Conservation (phyloP, 2,888 invertebrate species). For the Bembecia ichneumoniformis region DNA sequence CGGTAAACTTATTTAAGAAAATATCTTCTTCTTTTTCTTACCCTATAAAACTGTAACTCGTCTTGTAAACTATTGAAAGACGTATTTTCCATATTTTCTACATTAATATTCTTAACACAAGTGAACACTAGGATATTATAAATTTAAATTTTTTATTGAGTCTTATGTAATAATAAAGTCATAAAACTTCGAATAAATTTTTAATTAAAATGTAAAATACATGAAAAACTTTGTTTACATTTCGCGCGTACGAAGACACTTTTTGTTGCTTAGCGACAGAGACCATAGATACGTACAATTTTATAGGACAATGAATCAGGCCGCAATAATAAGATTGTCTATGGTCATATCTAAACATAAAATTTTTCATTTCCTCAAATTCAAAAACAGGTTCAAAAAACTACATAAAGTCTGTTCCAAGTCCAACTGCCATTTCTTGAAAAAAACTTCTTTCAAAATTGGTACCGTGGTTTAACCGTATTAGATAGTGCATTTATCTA, state of each 20-base stretch:
- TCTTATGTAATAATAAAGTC: not conserved
- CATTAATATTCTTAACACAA: not conserved
- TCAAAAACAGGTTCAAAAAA: too few relatives aligned
- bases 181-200: not conserved
- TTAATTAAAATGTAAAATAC: not conserved
- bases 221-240: conserved; percentile 47
- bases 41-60: conserved; percentile 68
- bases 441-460: too few relatives aligned
- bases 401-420: too few relatives aligned
- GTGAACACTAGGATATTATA: not conserved
- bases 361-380: too few relatives aligned
- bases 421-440: too few relatives aligned
- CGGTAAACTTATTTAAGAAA: too few relatives aligned
- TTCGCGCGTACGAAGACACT: conserved; percentile 38
- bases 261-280: conserved; percentile 41
- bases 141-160: not conserved
- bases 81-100: conserved; percentile 27
- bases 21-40: conserved; percentile 28
- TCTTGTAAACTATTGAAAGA: conserved; percentile 46
- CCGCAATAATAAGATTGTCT: too few relatives aligned
- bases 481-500: too few relatives aligned
- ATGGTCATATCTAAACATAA: too few relatives aligned
- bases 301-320: too few relatives aligned
- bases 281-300: too few relatives aligned
- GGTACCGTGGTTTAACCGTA: too few relatives aligned